Conservation (phyloP, 2,888 invertebrate species). For the Epirrhoe tristata region DNA sequence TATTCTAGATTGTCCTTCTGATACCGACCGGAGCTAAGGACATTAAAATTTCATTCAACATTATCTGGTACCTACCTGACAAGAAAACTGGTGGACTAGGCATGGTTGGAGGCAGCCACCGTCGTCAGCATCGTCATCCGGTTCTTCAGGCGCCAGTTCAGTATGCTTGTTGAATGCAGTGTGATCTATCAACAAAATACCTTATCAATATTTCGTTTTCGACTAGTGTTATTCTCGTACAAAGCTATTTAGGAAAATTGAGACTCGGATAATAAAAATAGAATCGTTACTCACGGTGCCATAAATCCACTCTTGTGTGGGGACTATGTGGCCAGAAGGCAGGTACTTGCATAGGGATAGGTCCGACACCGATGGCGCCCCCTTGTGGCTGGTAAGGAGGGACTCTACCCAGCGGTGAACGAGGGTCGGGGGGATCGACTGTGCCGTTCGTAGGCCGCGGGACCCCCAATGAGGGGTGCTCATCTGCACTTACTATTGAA, state of each 20-base stretch:
- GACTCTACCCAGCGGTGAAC: slow-evolving; percentile 74
- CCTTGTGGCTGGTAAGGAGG: slow-evolving; percentile 82
- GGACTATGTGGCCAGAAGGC: slow-evolving; percentile 72
- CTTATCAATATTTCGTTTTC: neutral
- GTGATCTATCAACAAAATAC: slow-evolving; percentile 50
- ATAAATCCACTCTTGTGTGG: slow-evolving; percentile 66
- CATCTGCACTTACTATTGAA: slow-evolving; percentile 61
- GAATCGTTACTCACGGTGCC: slow-evolving; percentile 69
- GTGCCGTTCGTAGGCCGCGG: slow-evolving; percentile 66
- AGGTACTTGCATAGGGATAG: slow-evolving; percentile 61
- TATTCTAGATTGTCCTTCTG: too few relatives aligned
- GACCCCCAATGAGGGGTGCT: slow-evolving; percentile 49
- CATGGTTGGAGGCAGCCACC: slow-evolving; percentile 69
- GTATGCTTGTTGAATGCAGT: slow-evolving; percentile 51
- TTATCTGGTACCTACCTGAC: slow-evolving; percentile 61
- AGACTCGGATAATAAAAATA: too few relatives aligned
- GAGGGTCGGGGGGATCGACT: slow-evolving; percentile 67
- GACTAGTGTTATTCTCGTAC: neutral
- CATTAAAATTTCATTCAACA: neutral
- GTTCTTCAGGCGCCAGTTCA: slow-evolving; percentile 49
- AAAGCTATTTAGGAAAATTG: neutral
- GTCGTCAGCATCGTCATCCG: slow-evolving; percentile 61
- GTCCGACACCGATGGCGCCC: slow-evolving; percentile 75
- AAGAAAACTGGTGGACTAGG: slow-evolving; percentile 68
- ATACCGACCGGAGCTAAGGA: too few relatives aligned